Evolutionary conservation across 1,140 invertebrate species (phyloP).

Genomic region (Lepidotrigona ventralis): DNA sequence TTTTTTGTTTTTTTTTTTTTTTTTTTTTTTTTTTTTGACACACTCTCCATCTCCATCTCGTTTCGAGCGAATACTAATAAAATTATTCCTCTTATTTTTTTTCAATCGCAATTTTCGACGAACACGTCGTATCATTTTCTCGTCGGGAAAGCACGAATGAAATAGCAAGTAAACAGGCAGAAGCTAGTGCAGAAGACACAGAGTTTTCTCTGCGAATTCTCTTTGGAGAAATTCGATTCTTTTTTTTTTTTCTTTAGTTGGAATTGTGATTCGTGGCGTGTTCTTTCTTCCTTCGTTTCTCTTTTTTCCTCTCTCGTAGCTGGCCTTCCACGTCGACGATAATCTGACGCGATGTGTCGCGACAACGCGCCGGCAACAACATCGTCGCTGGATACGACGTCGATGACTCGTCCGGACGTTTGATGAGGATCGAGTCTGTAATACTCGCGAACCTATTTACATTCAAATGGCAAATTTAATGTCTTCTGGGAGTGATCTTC

Average conservation of each 20-base stretch:
- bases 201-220: neutral
- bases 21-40: no score
- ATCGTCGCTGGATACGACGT: constrained; percentile 22
- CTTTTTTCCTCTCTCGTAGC: neutral
- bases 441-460: constrained; percentile 32
- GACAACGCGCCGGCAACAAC: no score
- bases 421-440: neutral
- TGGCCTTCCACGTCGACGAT: constrained; percentile 19
- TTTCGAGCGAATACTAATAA: no score
- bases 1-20: no score
- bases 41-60: no score
- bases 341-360: constrained; percentile 34
- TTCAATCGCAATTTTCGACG: no score
- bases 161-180: neutral
- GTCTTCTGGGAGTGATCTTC: neutral
- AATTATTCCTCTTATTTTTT: no score
- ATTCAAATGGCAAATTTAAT: constrained; percentile 39
- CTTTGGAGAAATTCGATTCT: neutral
- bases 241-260: neutral
- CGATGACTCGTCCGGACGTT: constrained; percentile 24
- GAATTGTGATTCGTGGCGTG: neutral
- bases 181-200: no score
- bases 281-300: neutral
- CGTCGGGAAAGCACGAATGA: no score
- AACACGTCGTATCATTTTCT: no score